Percentiles rank a stretch among this genome's conserved stretches.
phyloP scores from a whole-genome alignment of 2,888 invertebrate species.

The Augiades crinisus region DNA sequence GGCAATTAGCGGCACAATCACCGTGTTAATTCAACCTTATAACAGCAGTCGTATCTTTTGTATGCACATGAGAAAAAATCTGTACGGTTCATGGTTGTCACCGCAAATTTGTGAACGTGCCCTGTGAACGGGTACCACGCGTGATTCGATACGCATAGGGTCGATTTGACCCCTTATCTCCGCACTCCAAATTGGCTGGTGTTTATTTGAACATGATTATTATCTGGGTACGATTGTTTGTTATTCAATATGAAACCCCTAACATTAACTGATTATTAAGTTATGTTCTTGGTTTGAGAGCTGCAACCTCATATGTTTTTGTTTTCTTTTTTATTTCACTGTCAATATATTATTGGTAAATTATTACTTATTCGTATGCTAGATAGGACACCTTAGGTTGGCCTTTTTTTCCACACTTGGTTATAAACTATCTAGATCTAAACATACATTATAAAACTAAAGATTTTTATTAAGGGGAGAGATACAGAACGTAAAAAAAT shows the following conservation, averaged over 20 bases:
- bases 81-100: conserved; percentile 55
- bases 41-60: conserved; percentile 31
- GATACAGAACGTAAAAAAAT: too few species aligned
- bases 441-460: too few species aligned
- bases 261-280: not conserved
- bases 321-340: too few species aligned
- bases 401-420: too few species aligned
- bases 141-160: conserved; percentile 52
- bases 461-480: too few species aligned
- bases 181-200: conserved; percentile 19
- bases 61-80: conserved; percentile 50
- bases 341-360: too few species aligned
- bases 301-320: too few species aligned
- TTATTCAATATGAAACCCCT: conserved; percentile 14
- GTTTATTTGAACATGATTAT: conserved; percentile 31
- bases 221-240: conserved; percentile 26
- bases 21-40: conserved; percentile 34
- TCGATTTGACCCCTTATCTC: conserved; percentile 37
- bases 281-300: too few species aligned
- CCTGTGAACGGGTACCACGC: conserved; percentile 43
- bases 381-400: too few species aligned
- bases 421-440: too few species aligned
- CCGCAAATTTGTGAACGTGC: conserved; percentile 50
- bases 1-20: conserved; percentile 38
- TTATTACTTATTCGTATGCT: too few species aligned